These are phyloP conservation scores for Drosophila flavopinicola DNA, from an alignment of 2,888 invertebrate genomes.

Conservation along the genomic window DNA sequence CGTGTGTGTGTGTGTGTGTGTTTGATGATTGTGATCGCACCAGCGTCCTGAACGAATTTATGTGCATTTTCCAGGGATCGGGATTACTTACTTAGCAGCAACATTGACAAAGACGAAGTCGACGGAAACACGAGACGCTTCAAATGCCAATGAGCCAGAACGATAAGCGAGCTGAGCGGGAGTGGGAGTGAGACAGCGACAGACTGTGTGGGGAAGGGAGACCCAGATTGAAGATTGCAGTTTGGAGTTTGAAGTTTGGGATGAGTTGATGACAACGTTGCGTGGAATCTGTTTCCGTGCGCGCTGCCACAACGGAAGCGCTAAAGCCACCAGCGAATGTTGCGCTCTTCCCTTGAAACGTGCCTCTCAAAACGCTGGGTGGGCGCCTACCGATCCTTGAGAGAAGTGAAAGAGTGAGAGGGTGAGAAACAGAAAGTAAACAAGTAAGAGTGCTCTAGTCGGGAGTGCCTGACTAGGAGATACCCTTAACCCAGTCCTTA, in stretches of 20 bases:
- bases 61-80: slow-evolving; percentile 69
- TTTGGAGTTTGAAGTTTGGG: slow-evolving; percentile 6
- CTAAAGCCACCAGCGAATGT: slow-evolving; percentile 32
- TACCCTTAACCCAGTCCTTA: no score
- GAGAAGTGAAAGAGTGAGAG: background rate
- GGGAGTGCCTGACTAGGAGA: no score
- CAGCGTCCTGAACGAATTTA: slow-evolving; percentile 58
- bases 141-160: slow-evolving; percentile 70
- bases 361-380: slow-evolving; percentile 32
- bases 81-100: slow-evolving; percentile 73
- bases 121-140: slow-evolving; percentile 74
- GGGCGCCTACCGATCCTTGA: slow-evolving; percentile 32
- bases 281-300: slow-evolving; percentile 46
- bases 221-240: background rate
- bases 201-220: background rate
- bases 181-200: background rate
- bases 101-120: slow-evolving; percentile 34
- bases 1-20: slow-evolving; percentile 14
- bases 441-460: no score
- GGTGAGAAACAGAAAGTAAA: background rate
- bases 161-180: slow-evolving; percentile 38
- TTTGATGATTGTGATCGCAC: slow-evolving; percentile 29
- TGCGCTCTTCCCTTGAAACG: slow-evolving; percentile 26
- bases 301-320: slow-evolving; percentile 44
- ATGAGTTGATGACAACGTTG: slow-evolving; percentile 54